These are phyloP conservation scores for Glaucidium brasilianum DNA, from an alignment of 2,113 vertebrate species.

Conservation along the genomic window DNA sequence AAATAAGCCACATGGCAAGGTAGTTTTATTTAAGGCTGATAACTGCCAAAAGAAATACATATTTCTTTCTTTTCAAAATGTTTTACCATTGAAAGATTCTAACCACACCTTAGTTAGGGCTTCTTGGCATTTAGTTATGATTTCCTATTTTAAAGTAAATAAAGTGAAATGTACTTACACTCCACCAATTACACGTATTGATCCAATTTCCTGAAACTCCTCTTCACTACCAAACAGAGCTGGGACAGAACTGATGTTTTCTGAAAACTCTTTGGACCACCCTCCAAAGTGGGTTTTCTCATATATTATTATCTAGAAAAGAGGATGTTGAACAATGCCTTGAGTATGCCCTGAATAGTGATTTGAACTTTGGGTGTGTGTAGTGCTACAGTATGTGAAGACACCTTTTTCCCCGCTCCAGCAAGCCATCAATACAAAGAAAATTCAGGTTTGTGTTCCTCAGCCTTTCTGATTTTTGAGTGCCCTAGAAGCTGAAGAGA, in stretches of 20 bases:
- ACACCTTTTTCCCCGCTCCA: not conserved
- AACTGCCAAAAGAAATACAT: not conserved
- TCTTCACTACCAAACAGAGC: conserved; percentile 47
- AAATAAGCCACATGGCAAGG: not conserved
- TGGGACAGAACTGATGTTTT: conserved; percentile 71
- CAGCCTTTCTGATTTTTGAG: not conserved
- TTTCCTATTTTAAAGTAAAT: not conserved
- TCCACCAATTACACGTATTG: conserved; percentile 81
- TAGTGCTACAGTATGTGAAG: not conserved
- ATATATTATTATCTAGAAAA: conserved; percentile 82
- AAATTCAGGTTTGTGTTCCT: not conserved
- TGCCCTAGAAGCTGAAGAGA: not conserved
- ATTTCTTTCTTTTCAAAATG: not conserved
- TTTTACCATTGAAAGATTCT: not conserved
- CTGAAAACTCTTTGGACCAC: conserved; percentile 73
- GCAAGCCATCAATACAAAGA: not conserved
- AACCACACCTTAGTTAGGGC: not conserved
- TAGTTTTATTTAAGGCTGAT: not conserved
- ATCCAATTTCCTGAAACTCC: conserved; percentile 70
- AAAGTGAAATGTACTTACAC: conserved; percentile 76
- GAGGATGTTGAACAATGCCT: not conserved
- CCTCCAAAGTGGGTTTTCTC: conserved; percentile 77
- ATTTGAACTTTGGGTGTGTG: not conserved
- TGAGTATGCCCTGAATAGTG: not conserved
- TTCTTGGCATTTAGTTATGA: not conserved